phyloP scores from a whole-genome alignment of 2,888 invertebrate species.

The Ceriagrion tenellum region DNA sequence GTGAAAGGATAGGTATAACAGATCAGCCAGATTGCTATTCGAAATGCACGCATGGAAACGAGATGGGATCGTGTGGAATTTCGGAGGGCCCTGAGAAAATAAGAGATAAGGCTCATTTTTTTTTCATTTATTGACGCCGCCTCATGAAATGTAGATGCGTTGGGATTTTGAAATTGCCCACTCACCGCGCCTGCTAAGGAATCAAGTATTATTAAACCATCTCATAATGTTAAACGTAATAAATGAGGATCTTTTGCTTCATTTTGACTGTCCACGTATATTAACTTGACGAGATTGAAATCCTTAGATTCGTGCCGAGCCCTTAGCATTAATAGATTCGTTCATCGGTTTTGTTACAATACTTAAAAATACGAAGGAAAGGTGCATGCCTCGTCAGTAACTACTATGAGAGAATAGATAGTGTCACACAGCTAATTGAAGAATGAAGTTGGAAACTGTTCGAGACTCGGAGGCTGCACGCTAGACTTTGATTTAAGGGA shows the following conservation, averaged over 20 bases:
- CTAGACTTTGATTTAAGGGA: too few relatives aligned
- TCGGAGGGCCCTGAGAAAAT: neutral
- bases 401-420: too few relatives aligned
- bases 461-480: too few relatives aligned
- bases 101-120: neutral
- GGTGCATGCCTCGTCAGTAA: too few relatives aligned
- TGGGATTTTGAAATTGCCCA: neutral
- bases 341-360: too few relatives aligned
- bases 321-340: too few relatives aligned
- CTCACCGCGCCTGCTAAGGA: neutral
- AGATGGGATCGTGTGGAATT: neutral
- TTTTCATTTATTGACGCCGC: neutral
- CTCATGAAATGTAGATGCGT: neutral
- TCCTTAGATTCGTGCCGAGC: too few relatives aligned
- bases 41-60: neutral
- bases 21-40: neutral
- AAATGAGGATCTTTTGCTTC: neutral
- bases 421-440: too few relatives aligned
- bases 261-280: neutral
- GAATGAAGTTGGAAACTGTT: too few relatives aligned
- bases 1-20: neutral
- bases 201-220: neutral
- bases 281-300: too few relatives aligned
- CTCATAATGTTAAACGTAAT: too few relatives aligned
- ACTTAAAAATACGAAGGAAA: too few relatives aligned